phyloP scores from a whole-genome alignment of 2,888 invertebrate genomes.

The Pachymerium ferrugineum region DNA sequence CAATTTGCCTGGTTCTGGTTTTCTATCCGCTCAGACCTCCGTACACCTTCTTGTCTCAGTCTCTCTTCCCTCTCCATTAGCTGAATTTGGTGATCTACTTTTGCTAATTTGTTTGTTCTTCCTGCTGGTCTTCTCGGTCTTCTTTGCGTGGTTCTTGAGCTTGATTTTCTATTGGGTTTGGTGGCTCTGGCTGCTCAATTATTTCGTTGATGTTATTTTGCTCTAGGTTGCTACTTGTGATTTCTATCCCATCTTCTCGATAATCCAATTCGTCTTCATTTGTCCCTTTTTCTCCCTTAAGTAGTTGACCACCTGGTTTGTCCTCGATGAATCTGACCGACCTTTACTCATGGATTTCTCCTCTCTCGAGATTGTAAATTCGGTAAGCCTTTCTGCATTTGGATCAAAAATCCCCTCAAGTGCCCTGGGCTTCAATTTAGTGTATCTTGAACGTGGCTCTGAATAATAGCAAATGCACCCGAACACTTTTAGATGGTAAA shows the following conservation, averaged over 20 bases:
- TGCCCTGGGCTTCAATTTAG: background rate
- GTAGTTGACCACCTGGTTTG: background rate
- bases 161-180: no score
- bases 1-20: background rate
- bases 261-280: no score
- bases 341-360: background rate
- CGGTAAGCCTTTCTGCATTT: background rate
- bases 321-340: slow-evolving; percentile 14
- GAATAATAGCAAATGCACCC: no score
- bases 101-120: background rate
- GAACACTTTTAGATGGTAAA: no score
- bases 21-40: background rate
- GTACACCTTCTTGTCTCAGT: background rate
- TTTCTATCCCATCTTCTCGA: no score
- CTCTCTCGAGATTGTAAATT: background rate
- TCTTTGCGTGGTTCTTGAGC: background rate
- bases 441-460: no score
- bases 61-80: background rate
- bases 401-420: background rate
- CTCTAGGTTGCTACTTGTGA: no score
- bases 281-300: background rate
- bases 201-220: no score
- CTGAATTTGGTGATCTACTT: background rate
- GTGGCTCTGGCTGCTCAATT: no score
- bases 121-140: background rate